Evolutionary conservation across 2,797 vertebrate genomes (phyloP).

Genomic region (Trichosurus vulpecula): DNA sequence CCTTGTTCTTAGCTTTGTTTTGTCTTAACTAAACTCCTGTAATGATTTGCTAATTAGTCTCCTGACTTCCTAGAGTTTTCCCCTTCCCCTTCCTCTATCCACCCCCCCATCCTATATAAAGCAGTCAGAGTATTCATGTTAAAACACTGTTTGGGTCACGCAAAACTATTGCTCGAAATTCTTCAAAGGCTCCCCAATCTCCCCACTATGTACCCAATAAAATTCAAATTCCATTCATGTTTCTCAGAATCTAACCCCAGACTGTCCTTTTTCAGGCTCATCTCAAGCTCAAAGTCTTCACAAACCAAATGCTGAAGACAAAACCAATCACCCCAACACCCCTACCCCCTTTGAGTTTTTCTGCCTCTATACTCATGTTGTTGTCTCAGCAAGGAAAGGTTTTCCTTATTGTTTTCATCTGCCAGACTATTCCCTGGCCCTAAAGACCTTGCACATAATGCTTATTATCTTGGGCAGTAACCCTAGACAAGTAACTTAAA

Average conservation of each 20-base stretch:
- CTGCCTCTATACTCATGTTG: neutral
- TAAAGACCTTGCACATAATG: neutral
- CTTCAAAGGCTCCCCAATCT: neutral
- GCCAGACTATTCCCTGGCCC: neutral
- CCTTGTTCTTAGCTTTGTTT: neutral
- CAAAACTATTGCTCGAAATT: neutral
- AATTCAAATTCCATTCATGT: neutral
- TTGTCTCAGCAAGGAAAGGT: neutral
- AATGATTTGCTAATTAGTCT: no score
- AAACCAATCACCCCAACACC: neutral
- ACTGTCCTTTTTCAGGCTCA: neutral
- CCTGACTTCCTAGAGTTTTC: no score
- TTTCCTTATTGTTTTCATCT: neutral
- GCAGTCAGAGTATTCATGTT: neutral
- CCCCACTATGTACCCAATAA: neutral
- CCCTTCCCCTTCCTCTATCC: no score
- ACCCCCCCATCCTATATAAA: neutral
- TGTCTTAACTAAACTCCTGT: no score
- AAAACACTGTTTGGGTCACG: neutral
- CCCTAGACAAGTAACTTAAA: neutral
- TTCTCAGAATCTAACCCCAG: neutral
- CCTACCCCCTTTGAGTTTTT: neutral
- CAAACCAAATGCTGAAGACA: neutral
- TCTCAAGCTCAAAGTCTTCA: neutral
- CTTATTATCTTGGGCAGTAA: neutral